Percentiles rank a stretch among this genome's conserved stretches.
These are phyloP conservation scores for Zelleria hepariella DNA, from an alignment of 2,888 invertebrate species.

Conservation along the genomic window DNA sequence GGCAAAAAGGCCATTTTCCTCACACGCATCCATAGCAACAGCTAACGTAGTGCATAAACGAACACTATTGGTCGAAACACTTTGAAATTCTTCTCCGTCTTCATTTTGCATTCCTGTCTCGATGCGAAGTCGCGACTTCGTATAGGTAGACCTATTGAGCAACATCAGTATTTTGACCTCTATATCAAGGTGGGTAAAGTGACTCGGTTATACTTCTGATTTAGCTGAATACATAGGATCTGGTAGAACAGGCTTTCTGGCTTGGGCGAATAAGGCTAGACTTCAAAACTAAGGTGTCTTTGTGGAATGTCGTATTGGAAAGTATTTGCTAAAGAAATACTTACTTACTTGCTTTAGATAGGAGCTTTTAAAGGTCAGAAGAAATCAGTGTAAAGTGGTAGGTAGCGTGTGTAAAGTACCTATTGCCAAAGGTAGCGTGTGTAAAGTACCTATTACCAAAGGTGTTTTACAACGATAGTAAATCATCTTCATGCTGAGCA, in stretches of 20 bases:
- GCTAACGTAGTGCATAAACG: not conserved
- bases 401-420: too few relatives aligned
- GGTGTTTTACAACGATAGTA: not conserved
- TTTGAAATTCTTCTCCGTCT: not conserved
- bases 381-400: not conserved
- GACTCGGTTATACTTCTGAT: not conserved
- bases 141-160: not conserved
- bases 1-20: not conserved
- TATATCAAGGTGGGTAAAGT: not conserved
- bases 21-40: not conserved
- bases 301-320: not conserved
- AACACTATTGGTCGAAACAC: not conserved
- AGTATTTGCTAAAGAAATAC: not conserved
- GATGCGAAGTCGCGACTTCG: conserved; percentile 6
- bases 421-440: too few relatives aligned
- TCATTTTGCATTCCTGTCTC: conserved; percentile 1
- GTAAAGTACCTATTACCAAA: too few relatives aligned
- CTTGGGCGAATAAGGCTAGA: not conserved
- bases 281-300: not conserved
- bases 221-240: not conserved
- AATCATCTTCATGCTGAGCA: not conserved
- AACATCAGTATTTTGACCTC: not conserved
- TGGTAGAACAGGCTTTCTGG: not conserved
- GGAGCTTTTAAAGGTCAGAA: too few relatives aligned
- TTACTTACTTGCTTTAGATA: not conserved